Percentiles rank a stretch among this genome's conserved stretches.
Conservation (phyloP, 2,888 invertebrate genomes). For the Campoplex nolae region DNA sequence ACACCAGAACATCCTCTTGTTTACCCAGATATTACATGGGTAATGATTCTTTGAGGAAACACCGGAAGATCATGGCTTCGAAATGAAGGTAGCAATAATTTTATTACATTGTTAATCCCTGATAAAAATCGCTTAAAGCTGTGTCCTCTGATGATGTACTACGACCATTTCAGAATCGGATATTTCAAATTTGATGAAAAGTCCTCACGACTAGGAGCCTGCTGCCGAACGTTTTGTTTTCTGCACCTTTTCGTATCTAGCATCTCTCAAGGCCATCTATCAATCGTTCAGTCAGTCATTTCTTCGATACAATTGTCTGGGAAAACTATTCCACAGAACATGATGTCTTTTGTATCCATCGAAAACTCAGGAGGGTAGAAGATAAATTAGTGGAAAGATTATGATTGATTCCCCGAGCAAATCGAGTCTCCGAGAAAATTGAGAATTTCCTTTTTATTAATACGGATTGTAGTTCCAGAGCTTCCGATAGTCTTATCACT, state of each 20-base stretch:
- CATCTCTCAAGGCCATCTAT: too few relatives aligned
- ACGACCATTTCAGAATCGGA: background rate
- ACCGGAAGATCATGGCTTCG: background rate
- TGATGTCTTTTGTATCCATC: too few relatives aligned
- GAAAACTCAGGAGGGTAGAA: too few relatives aligned
- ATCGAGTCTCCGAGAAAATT: background rate
- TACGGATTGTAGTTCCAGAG: too few relatives aligned
- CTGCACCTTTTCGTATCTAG: too few relatives aligned
- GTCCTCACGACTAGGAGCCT: background rate
- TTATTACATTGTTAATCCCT: background rate
- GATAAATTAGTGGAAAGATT: background rate
- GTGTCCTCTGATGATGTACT: background rate
- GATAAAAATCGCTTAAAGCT: background rate
- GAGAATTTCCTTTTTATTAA: background rate
- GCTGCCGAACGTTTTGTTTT: background rate
- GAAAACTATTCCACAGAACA: too few relatives aligned
- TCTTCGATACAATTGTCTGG: background rate
- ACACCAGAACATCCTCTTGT: slow-evolving; percentile 22
- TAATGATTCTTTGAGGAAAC: background rate
- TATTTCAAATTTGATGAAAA: background rate
- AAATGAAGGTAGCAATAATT: background rate
- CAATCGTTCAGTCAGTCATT: background rate
- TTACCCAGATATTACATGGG: slow-evolving; percentile 12
- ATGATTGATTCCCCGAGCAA: background rate
- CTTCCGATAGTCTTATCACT: too few relatives aligned